Evolutionary conservation across 1,140 invertebrate genomes (phyloP).

Genomic region (Ruditapes philippinarum): DNA sequence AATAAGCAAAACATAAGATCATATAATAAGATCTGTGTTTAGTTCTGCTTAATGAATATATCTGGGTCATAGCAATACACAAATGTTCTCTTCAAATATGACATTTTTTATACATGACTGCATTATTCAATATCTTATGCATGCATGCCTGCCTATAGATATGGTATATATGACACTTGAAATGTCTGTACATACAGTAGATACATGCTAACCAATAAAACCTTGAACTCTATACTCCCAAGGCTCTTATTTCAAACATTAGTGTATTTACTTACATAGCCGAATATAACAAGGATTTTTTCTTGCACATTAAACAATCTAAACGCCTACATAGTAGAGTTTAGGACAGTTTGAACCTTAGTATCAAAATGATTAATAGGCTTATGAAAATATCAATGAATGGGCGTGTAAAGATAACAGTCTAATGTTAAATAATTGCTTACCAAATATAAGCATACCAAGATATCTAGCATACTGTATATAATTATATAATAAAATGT

Average conservation of each 20-base stretch:
- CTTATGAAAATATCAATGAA: too few relatives aligned
- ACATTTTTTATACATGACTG: neutral
- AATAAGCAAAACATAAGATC: too few relatives aligned
- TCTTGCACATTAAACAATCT: neutral
- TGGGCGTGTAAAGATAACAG: neutral
- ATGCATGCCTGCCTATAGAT: neutral
- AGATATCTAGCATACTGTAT: neutral
- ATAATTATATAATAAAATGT: neutral
- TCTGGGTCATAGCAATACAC: too few relatives aligned
- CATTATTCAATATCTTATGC: neutral
- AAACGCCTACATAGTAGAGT: neutral
- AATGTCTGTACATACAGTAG: neutral
- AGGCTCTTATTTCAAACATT: too few relatives aligned
- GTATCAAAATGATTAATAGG: neutral
- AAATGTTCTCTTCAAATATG: too few relatives aligned
- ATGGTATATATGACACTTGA: neutral
- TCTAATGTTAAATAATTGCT: neutral
- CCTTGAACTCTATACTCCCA: too few relatives aligned
- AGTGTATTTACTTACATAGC: too few relatives aligned
- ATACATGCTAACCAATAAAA: too few relatives aligned
- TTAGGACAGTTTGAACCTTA: neutral
- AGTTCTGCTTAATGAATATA: too few relatives aligned
- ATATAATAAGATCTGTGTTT: too few relatives aligned
- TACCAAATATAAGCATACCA: too few relatives aligned
- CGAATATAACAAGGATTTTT: too few relatives aligned